These are phyloP conservation scores for Eumeta japonica DNA, from an alignment of 1,140 invertebrate species.

Conservation along the genomic window DNA sequence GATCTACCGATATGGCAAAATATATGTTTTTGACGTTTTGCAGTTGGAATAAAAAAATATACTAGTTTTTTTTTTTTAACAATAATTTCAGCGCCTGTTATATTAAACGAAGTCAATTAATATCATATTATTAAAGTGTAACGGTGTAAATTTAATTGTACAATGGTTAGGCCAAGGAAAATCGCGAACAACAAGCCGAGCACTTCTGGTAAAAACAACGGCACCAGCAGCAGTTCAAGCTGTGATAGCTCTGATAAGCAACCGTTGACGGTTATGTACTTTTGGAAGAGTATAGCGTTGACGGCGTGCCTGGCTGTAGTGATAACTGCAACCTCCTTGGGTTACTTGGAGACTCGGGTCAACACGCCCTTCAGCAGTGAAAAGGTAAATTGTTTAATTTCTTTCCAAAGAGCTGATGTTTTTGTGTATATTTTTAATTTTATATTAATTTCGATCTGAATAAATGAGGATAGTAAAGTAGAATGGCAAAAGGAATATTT, in stretches of 20 bases:
- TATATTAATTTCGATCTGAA: too few species aligned
- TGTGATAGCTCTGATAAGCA: constrained; percentile 28
- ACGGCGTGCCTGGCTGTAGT: constrained; percentile 63
- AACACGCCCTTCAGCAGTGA: constrained; percentile 80
- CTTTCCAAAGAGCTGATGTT: constrained; percentile 1
- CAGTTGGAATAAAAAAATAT: neutral
- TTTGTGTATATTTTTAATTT: neutral
- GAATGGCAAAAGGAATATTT: too few species aligned
- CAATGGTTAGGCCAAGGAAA: constrained; percentile 44
- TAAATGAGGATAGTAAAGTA: too few species aligned
- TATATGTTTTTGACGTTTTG: neutral
- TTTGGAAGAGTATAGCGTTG: constrained; percentile 57
- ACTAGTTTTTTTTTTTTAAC: too few species aligned
- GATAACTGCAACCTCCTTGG: constrained; percentile 73
- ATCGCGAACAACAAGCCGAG: constrained; percentile 22
- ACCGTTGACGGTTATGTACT: constrained; percentile 29
- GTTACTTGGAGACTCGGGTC: constrained; percentile 83
- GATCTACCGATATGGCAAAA: too few species aligned
- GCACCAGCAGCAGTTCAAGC: constrained; percentile 41
- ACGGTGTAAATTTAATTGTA: constrained; percentile 6
- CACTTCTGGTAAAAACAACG: constrained; percentile 41
- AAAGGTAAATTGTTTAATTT: constrained; percentile 58
- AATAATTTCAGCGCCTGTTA: too few species aligned
- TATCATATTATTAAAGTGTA: too few species aligned
- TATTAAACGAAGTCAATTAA: constrained; percentile 13